A percentile compares a stretch with the other conserved stretches of the same genome.
These are phyloP conservation scores for Achlya flavicornis DNA, from an alignment of 2,888 invertebrate species.

Conservation along the genomic window DNA sequence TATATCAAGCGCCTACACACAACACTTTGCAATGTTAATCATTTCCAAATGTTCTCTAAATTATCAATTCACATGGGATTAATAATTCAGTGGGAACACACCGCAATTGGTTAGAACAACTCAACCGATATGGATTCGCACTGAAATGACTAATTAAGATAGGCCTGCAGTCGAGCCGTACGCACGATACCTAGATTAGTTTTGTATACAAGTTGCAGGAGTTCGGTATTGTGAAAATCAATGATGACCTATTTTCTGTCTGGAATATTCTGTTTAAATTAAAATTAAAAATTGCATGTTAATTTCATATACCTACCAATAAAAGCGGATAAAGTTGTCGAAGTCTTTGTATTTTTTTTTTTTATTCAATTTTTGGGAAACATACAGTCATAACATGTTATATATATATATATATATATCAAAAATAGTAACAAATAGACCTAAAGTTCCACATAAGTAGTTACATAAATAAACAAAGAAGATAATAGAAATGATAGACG, in stretches of 20 bases:
- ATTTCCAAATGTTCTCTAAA: constrained; percentile 8
- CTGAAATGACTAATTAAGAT: constrained; percentile 8
- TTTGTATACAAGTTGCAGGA: background rate
- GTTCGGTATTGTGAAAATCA: background rate
- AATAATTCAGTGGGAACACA: constrained; percentile 5
- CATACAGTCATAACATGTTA: too few relatives aligned
- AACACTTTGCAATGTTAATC: constrained; percentile 6
- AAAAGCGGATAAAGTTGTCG: too few relatives aligned
- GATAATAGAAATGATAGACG: too few relatives aligned
- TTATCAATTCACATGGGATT: constrained; percentile 1
- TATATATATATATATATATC: too few relatives aligned
- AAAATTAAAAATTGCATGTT: background rate
- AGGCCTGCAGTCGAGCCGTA: background rate
- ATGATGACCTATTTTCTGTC: background rate
- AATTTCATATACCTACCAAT: background rate
- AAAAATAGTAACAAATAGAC: too few relatives aligned
- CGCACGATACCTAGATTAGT: background rate
- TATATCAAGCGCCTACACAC: constrained; percentile 3
- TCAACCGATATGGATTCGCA: background rate
- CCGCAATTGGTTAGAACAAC: constrained; percentile 1
- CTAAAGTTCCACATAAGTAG: too few relatives aligned
- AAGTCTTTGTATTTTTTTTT: too few relatives aligned
- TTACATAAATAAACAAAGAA: too few relatives aligned
- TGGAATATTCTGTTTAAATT: background rate
- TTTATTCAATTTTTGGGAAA: too few relatives aligned